Conservation (phyloP, 2,797 vertebrate genomes). For the Sylvia borin region DNA sequence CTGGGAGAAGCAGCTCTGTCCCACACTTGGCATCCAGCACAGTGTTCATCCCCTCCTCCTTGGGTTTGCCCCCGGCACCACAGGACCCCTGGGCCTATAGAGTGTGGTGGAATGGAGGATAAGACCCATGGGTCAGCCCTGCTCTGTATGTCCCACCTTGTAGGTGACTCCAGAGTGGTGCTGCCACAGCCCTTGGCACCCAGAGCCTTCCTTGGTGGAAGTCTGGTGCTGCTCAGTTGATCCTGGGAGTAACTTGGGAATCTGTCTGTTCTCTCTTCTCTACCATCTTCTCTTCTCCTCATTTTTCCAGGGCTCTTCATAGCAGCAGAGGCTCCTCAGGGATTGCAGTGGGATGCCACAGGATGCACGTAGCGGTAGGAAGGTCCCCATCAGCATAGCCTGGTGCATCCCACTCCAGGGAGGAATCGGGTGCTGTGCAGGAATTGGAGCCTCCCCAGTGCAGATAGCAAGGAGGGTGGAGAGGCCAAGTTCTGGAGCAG, state of each 20-base stretch:
- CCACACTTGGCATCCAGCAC: background rate
- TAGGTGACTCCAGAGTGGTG: background rate
- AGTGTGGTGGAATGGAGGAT: background rate
- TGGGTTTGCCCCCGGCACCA: background rate
- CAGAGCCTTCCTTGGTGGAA: background rate
- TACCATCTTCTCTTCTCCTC: background rate
- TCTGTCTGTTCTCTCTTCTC: background rate
- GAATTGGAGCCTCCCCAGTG: background rate
- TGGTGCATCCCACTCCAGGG: background rate
- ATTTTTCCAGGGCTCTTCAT: background rate
- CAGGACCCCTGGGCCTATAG: background rate
- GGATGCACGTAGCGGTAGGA: fast-evolving
- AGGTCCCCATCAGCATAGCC: background rate
- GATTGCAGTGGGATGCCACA: background rate
- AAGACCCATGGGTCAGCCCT: background rate
- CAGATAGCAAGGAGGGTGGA: background rate
- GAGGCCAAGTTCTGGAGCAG: background rate
- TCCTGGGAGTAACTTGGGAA: background rate
- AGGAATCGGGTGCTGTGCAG: background rate
- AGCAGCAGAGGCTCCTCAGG: background rate
- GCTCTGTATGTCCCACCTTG: fast-evolving
- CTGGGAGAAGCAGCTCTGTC: background rate
- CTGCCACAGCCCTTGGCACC: background rate
- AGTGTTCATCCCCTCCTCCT: background rate
- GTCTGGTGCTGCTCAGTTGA: background rate